phyloP scores from a whole-genome alignment of 1,140 invertebrate genomes.

The Neodiprion lecontei region DNA sequence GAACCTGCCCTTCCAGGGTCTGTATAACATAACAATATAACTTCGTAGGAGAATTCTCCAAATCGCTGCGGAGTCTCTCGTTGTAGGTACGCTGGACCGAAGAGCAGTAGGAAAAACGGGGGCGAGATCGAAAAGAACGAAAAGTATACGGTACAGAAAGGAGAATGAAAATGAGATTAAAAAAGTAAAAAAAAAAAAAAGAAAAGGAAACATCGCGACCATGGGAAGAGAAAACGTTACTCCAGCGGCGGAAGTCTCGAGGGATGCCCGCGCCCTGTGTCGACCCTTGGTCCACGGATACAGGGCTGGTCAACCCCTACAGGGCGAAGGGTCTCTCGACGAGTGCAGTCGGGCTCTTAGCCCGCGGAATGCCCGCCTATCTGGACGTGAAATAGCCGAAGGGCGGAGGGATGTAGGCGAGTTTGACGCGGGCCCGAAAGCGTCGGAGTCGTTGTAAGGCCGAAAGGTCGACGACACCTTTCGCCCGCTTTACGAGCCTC shows the following conservation, averaged over 20 bases:
- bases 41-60: too few species aligned
- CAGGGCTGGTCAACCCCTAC: background rate
- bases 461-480: constrained; percentile 6
- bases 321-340: background rate
- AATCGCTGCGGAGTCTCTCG: too few species aligned
- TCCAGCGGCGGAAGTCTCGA: background rate
- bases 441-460: background rate
- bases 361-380: background rate
- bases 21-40: too few species aligned
- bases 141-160: too few species aligned
- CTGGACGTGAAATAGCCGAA: background rate
- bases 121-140: too few species aligned
- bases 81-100: too few species aligned
- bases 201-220: background rate
- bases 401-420: background rate
- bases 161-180: too few species aligned
- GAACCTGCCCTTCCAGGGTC: too few species aligned
- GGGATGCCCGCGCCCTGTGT: background rate
- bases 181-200: background rate
- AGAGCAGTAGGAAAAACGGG: too few species aligned
- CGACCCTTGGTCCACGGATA: background rate
- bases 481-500: background rate
- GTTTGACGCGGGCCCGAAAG: background rate
- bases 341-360: background rate
- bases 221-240: background rate